phyloP scores from a whole-genome alignment of 2,113 vertebrate species.

The Lamprologus tigripictilis region DNA sequence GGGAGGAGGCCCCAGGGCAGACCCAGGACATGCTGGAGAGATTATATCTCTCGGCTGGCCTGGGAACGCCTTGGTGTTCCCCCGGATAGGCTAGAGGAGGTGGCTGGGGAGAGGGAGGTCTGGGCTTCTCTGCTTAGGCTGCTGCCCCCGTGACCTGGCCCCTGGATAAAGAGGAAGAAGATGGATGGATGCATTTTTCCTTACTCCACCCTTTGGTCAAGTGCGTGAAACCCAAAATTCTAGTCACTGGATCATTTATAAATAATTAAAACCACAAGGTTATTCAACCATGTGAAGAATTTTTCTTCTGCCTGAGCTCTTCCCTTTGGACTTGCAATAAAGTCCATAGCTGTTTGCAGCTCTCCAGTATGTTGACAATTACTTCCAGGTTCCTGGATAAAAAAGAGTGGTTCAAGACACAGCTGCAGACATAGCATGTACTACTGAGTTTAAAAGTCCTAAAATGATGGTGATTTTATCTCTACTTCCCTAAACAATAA shows the following conservation, averaged over 20 bases:
- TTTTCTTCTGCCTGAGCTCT: slow-evolving; percentile 10
- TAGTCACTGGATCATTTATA: background rate
- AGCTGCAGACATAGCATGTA: background rate
- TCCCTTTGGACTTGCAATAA: background rate
- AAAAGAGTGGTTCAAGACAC: background rate
- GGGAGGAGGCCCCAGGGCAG: background rate
- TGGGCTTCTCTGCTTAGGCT: background rate
- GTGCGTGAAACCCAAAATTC: background rate
- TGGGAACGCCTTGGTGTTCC: background rate
- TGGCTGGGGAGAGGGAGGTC: background rate
- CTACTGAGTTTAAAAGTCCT: slow-evolving; percentile 12
- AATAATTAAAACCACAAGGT: slow-evolving; percentile 36
- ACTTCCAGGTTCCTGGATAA: slow-evolving; percentile 24
- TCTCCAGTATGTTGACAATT: slow-evolving; percentile 12
- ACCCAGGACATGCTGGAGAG: rapidly evolving
- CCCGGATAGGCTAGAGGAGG: rapidly evolving
- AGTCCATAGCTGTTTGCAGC: background rate
- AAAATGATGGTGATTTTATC: slow-evolving; percentile 41
- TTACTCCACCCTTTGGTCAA: background rate
- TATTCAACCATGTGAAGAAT: slow-evolving; percentile 9
- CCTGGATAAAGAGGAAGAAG: background rate
- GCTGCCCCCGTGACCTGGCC: background rate
- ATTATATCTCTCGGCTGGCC: background rate
- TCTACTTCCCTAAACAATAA: background rate
- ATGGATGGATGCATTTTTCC: background rate